Evolutionary conservation across 92 coral and sea anemone species (phyloP).

Genomic region (Pocillopora meandrina): DNA sequence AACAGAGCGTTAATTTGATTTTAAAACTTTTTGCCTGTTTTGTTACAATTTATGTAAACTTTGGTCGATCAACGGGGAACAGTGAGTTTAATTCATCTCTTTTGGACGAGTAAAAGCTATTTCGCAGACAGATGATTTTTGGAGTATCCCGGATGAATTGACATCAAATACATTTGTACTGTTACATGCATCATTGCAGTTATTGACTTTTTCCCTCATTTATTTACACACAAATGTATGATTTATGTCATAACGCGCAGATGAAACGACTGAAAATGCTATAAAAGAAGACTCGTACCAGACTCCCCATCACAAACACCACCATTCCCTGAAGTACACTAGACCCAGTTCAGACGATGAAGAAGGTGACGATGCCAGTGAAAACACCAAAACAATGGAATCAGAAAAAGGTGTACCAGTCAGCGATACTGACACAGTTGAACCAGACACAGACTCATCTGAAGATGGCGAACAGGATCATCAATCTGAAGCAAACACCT

Average conservation of each 20-base stretch:
- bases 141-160: too few species aligned
- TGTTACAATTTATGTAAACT: too few species aligned
- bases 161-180: too few species aligned
- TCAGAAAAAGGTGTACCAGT: slow-evolving; percentile 28
- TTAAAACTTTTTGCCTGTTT: too few species aligned
- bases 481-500: background rate
- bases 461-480: slow-evolving; percentile 11
- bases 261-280: slow-evolving; percentile 54
- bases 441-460: slow-evolving; percentile 18
- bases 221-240: background rate
- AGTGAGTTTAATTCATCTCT: too few species aligned
- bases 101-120: too few species aligned
- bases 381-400: slow-evolving; percentile 1
- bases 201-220: too few species aligned
- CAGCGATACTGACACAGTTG: background rate
- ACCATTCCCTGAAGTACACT: background rate
- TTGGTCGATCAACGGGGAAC: too few species aligned
- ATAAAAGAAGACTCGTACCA: slow-evolving; percentile 30
- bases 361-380: slow-evolving; percentile 8
- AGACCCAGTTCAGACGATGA: slow-evolving; percentile 20
- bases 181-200: too few species aligned
- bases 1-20: too few species aligned
- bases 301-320: background rate
- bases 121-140: too few species aligned
- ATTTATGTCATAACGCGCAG: slow-evolving; percentile 1